A percentile compares a stretch with the other conserved stretches of the same genome.
These are phyloP conservation scores for Chelonia mydas DNA, from an alignment of 2,797 vertebrate genomes.

Conservation along the genomic window DNA sequence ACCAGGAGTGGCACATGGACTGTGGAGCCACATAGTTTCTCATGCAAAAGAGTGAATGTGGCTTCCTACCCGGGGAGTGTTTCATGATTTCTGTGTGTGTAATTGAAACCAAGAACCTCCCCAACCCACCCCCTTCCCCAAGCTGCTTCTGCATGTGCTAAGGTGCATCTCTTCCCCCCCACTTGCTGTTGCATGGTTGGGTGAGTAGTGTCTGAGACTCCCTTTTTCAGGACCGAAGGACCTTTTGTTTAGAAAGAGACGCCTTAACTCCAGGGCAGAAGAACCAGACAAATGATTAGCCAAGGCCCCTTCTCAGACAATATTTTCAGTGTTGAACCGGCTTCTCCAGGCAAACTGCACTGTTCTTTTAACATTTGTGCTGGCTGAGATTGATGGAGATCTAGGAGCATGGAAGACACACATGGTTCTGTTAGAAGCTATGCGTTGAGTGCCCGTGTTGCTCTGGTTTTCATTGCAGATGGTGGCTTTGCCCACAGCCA, in stretches of 20 bases:
- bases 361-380: background rate
- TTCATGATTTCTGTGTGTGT: no score
- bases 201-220: background rate
- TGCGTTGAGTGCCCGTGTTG: background rate
- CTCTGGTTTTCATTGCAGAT: slow-evolving; percentile 62
- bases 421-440: background rate
- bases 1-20: no score
- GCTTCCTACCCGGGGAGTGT: no score
- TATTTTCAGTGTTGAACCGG: background rate
- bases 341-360: background rate
- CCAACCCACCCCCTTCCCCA: no score
- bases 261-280: no score
- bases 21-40: background rate
- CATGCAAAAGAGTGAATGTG: no score
- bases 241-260: fast-evolving
- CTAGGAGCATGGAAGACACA: no score
- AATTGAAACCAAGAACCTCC: no score
- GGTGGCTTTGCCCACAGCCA: slow-evolving; percentile 87
- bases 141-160: no score
- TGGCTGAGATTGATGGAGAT: background rate
- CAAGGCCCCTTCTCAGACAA: background rate
- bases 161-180: no score
- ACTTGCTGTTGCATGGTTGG: background rate
- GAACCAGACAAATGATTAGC: background rate
- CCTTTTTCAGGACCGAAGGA: background rate